These are phyloP conservation scores for Furcula furcula DNA, from an alignment of 2,888 invertebrate species.

Conservation along the genomic window DNA sequence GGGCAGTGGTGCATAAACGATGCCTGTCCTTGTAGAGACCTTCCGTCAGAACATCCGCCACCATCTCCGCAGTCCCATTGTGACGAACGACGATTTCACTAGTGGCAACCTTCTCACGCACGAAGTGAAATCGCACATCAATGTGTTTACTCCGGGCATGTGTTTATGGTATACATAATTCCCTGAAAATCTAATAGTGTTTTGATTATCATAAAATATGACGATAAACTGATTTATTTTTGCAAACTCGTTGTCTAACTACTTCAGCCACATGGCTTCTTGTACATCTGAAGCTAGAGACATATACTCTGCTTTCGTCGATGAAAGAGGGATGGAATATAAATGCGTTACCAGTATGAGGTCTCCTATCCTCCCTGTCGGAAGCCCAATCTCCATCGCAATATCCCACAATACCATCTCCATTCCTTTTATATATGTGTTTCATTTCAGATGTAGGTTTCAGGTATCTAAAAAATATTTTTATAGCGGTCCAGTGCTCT, in stretches of 20 bases:
- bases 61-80: slow-evolving; percentile 1
- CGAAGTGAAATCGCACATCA: not conserved
- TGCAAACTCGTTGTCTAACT: not conserved
- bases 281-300: not conserved
- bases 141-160: not conserved
- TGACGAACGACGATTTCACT: not conserved
- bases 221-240: not conserved
- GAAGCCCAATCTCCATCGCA: slow-evolving; percentile 3
- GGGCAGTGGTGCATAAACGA: no score
- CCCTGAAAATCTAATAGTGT: not conserved
- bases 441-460: not conserved
- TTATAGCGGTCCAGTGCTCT: slow-evolving; percentile 1
- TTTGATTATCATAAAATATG: slow-evolving; percentile 1
- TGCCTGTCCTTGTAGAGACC: not conserved
- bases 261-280: slow-evolving; percentile 1
- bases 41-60: slow-evolving; percentile 3
- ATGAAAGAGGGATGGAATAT: not conserved
- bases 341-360: slow-evolving; percentile 1
- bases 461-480: slow-evolving; percentile 2
- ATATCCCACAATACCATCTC: not conserved
- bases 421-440: not conserved
- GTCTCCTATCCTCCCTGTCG: not conserved
- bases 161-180: not conserved
- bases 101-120: not conserved
- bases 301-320: slow-evolving; percentile 1